Base-by-base conservation (phyloP, 2,888 invertebrate genomes). In the Caenorhabditis sp. region DNA sequence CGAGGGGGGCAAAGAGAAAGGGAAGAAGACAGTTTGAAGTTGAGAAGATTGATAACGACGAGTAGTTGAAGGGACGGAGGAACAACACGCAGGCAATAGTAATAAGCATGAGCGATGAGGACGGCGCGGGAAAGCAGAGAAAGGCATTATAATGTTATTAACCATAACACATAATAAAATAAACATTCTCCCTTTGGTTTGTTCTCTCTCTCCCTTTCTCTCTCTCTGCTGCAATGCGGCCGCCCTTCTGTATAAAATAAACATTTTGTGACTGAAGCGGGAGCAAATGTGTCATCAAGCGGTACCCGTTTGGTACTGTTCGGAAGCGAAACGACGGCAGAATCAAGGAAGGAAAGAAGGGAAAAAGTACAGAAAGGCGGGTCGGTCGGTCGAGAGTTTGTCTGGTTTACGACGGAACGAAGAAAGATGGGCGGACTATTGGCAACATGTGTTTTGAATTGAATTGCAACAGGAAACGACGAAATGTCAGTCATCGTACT, bases 371-470 rank as follows among this genome's bases (percentile, higher is more conserved):
- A 40, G 13, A 40, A 40, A 13, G 32, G 2, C 20, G 50, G 22
- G 50, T 4, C 20, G 51, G 24, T 24, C 22, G 28, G 2, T 32
- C 32, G 28, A 28, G 55, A 28, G 28, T 55, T n/a, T 55, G 28
- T 28, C 51, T 50, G 32, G 62, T 68, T 68, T 68, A 68, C 51
- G 61, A 70, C 40, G 37, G 51, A 68, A 13, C 40, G 40, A 40
- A 40, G 9, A 13, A 40, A 40, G 40, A 56, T 37, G 35, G 58
- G 32, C 24, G 37, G 9, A n/a, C 22, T 20, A 62, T 26, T 56
- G 53, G 58, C 65, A 68, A 76, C 76, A 76, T 76, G 53, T 76
- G 76, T 76, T 76, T 76, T 60, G 76, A 76, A 74, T 74, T 51
- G 51, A 65, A 58, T 32, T 64, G 72, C 64, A 64, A 62, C 62